Conservation (phyloP, 2,888 invertebrate species). For the Leptinotarsa juncta region DNA sequence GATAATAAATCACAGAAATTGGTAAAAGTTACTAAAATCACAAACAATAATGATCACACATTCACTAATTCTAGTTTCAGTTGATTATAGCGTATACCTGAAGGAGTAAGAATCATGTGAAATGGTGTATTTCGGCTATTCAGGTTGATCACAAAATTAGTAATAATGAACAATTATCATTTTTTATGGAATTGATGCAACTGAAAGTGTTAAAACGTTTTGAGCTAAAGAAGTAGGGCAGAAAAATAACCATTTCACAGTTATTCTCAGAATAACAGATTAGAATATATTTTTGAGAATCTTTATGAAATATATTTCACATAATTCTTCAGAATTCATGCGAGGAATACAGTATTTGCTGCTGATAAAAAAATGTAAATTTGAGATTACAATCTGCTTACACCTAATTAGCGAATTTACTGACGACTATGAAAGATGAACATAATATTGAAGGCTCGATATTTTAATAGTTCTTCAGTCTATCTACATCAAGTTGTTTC, state of each 20-base stretch:
- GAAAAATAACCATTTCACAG: slow-evolving; percentile 2
- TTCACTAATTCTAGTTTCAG: background rate
- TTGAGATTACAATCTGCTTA: background rate
- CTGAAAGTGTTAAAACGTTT: background rate
- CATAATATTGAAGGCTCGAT: background rate
- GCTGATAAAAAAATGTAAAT: background rate
- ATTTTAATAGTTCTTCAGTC: background rate
- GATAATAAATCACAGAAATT: slow-evolving; percentile 46
- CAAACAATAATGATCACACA: slow-evolving; percentile 37
- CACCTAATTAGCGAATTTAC: background rate
- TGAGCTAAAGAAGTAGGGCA: background rate
- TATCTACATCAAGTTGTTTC: background rate
- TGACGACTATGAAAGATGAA: background rate
- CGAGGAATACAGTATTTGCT: background rate
- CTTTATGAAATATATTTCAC: background rate
- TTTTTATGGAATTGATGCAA: no score
- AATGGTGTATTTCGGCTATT: background rate
- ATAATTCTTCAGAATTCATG: slow-evolving; percentile 4
- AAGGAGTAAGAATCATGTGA: slow-evolving; percentile 6
- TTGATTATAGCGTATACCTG: slow-evolving; percentile 2
- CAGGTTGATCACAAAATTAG: background rate
- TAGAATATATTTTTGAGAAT: background rate
- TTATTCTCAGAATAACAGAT: background rate
- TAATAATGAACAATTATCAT: background rate
- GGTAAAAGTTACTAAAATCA: slow-evolving; percentile 44